Percentiles rank a stretch among this genome's conserved stretches.
Evolutionary conservation across 1,140 invertebrate genomes (phyloP).

Genomic region (Lepidurus couesii): DNA sequence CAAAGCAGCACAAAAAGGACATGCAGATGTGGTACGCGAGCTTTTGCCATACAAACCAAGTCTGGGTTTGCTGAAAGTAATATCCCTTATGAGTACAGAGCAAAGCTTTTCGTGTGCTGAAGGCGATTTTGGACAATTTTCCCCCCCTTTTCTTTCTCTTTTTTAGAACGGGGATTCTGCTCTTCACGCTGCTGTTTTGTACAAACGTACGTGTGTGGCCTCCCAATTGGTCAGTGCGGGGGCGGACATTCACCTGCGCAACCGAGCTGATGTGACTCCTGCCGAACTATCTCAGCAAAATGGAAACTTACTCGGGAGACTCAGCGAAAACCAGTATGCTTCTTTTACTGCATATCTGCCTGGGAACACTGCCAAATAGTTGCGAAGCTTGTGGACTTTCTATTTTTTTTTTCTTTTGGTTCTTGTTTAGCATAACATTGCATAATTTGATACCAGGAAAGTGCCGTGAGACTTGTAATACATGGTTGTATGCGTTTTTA

Average conservation of each 20-base stretch:
- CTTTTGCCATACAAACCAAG: conserved; percentile 75
- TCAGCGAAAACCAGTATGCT: background rate
- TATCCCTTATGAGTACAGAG: conserved; percentile 39
- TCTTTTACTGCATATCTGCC: background rate
- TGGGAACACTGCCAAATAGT: conserved; percentile 24
- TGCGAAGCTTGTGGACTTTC: background rate
- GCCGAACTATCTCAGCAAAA: conserved; percentile 36
- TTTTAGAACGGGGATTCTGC: conserved; percentile 82
- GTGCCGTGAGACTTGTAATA: background rate
- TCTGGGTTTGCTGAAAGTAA: conserved; percentile 71
- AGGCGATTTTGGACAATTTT: background rate
- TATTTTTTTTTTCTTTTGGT: too few relatives aligned
- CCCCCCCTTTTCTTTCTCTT: background rate
- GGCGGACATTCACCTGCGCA: conserved; percentile 59
- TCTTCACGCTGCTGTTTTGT: conserved; percentile 80
- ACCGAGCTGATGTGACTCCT: conserved; percentile 62
- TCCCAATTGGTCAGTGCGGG: conserved; percentile 70
- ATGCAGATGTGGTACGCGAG: conserved; percentile 74
- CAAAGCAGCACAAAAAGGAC: conserved; percentile 89
- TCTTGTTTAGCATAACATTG: too few relatives aligned
- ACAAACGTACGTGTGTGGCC: conserved; percentile 58
- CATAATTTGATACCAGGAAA: too few relatives aligned
- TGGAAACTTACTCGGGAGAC: background rate
- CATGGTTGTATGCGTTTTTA: background rate
- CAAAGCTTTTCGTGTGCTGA: background rate